These are phyloP conservation scores for Danio rerio DNA, from an alignment of 2,113 vertebrate species.

Conservation along the genomic window DNA sequence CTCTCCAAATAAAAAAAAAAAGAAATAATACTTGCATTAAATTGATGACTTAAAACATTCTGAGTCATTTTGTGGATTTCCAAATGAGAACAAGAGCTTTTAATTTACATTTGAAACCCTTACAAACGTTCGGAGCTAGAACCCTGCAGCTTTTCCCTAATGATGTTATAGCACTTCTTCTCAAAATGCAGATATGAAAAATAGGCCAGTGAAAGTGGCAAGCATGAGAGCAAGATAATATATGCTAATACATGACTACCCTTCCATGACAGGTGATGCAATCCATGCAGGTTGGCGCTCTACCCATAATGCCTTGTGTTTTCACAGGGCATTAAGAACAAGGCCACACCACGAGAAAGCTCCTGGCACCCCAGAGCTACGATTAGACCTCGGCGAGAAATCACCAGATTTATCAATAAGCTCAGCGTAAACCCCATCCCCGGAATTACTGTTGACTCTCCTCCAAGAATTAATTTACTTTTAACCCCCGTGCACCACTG, in stretches of 20 bases:
- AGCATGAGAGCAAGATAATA: background rate
- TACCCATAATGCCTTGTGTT: constrained; percentile 28
- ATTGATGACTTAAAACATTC: too few species aligned
- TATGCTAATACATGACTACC: constrained; percentile 19
- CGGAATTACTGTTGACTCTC: constrained; percentile 37
- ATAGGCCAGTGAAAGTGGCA: background rate
- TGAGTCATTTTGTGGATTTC: background rate
- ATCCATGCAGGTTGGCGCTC: background rate
- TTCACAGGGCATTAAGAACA: constrained; percentile 31
- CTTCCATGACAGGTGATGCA: background rate
- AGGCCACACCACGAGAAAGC: constrained; percentile 7
- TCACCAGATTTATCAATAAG: constrained; percentile 52
- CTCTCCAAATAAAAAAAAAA: too few species aligned
- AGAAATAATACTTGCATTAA: too few species aligned
- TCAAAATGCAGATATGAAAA: constrained; percentile 18
- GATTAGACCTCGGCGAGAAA: constrained; percentile 26
- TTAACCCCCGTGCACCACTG: constrained; percentile 23
- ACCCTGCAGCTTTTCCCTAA: background rate
- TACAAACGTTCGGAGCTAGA: background rate
- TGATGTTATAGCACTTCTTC: background rate
- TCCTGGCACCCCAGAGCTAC: background rate
- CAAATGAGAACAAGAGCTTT: background rate
- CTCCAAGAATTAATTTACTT: constrained; percentile 23
- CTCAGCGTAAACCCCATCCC: constrained; percentile 32
- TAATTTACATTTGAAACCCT: constrained; percentile 3